phyloP scores from a whole-genome alignment of 2,113 vertebrate species.

The Corythoichthys haematopterus region DNA sequence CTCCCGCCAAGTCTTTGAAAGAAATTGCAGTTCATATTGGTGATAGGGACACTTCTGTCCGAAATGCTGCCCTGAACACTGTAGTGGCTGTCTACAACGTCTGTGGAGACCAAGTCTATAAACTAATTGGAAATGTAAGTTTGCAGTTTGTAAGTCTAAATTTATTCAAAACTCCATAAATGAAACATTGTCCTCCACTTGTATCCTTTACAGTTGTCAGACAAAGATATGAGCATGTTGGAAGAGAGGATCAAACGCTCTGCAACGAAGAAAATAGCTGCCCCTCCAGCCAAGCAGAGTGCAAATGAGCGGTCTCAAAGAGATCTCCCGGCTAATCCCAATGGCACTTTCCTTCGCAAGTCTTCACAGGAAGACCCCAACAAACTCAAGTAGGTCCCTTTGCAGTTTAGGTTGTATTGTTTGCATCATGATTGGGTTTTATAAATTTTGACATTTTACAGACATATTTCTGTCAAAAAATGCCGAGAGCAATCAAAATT shows the following conservation, averaged over 20 bases:
- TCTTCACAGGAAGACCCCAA: slow-evolving; percentile 88
- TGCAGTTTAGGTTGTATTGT: neutral
- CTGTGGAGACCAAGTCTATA: slow-evolving; percentile 94
- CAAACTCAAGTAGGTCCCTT: slow-evolving; percentile 86
- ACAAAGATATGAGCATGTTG: slow-evolving; percentile 99
- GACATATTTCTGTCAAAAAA: too few species aligned
- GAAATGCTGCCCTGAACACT: slow-evolving; percentile 94
- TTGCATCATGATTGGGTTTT: neutral
- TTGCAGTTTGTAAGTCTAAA: neutral
- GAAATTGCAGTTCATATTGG: slow-evolving; percentile 95
- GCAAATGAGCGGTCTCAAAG: slow-evolving; percentile 77
- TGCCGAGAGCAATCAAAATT: too few species aligned
- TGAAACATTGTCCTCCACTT: neutral
- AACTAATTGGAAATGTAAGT: slow-evolving; percentile 95
- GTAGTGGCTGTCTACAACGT: slow-evolving; percentile 93
- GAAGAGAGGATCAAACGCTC: slow-evolving; percentile 96
- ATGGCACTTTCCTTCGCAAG: slow-evolving; percentile 79
- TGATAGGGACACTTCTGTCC: slow-evolving; percentile 91
- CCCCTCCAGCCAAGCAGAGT: slow-evolving; percentile 73
- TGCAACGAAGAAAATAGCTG: slow-evolving; percentile 84
- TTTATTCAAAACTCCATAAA: neutral
- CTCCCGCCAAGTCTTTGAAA: slow-evolving; percentile 90
- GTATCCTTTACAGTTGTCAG: slow-evolving; percentile 79
- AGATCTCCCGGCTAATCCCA: slow-evolving; percentile 74
- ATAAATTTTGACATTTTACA: neutral